Evolutionary conservation across 1,140 invertebrate genomes (phyloP).

Genomic region (Capitella teleta): DNA sequence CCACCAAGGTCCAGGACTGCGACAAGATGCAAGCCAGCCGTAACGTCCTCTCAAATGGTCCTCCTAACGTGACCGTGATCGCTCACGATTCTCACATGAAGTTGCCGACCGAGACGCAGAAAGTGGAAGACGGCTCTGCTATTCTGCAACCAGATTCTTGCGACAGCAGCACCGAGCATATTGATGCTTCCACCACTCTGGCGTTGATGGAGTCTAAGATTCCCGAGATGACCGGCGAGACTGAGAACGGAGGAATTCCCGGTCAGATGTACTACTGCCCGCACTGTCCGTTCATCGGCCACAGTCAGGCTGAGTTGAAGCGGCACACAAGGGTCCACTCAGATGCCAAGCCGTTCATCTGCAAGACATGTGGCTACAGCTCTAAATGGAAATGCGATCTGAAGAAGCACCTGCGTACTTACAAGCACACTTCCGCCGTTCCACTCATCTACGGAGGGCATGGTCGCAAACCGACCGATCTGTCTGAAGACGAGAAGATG

Average conservation of each 20-base stretch:
- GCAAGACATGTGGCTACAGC: constrained; percentile 33
- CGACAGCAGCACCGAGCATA: neutral
- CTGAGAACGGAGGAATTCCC: neutral
- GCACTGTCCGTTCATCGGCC: constrained; percentile 35
- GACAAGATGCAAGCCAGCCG: neutral
- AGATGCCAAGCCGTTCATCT: constrained; percentile 38
- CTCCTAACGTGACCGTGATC: neutral
- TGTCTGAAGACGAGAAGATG: neutral
- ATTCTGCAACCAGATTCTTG: neutral
- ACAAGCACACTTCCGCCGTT: constrained; percentile 22
- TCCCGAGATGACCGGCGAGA: neutral
- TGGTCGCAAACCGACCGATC: constrained; percentile 6
- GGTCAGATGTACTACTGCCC: constrained; percentile 19
- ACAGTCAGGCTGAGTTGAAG: constrained; percentile 34
- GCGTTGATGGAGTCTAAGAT: neutral
- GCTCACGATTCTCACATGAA: constrained; percentile 22
- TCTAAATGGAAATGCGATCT: constrained; percentile 41
- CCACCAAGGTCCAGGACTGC: constrained; percentile 18
- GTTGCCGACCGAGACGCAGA: constrained; percentile 24
- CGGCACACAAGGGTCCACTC: constrained; percentile 35
- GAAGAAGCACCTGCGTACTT: constrained; percentile 38
- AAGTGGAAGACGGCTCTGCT: neutral
- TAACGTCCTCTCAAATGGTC: too few relatives aligned
- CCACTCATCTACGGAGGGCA: constrained; percentile 11
- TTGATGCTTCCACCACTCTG: neutral